Evolutionary conservation across 2,797 vertebrate genomes (phyloP), one percentile per base, ranked within the genome.

Genomic region (Pseudochirops corinnae): DNA sequence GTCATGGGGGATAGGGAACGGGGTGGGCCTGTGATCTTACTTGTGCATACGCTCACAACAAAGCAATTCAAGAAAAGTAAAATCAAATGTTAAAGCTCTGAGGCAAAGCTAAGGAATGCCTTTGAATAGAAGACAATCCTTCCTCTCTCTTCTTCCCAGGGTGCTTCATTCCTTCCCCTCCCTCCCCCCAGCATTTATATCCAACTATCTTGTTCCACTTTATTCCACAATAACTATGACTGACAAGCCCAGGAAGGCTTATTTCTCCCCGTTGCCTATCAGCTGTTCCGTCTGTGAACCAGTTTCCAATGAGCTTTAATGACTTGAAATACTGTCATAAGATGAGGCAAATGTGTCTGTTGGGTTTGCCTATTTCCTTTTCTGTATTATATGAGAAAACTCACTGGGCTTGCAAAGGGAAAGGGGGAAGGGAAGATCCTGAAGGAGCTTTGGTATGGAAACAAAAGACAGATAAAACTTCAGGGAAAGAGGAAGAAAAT

Each of bases 241-340:
- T 95, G 96, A 96, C 94, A 90, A 57, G 91, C 39, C 1, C 5
- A 33, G 31, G 60, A 33, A 91, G n/a, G 46, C 29, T 39, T 56
- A 50, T n/a, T 39, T 82, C 92, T 74, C 93, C 56, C 50, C 18
- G 53, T 9, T 91, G 60, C 87, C 60, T 55, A 55, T 93, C 39
- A 58, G 3, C 33, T 2, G 3, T 67, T 93, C 56, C 82, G 92
- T 91, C 56, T 1, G 13, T 87, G 90, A 93, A 55, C 95, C 21
- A 21, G 31, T 50, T 94, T 94, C 67, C 67, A 57, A 10, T 56
- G 91, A 95, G 87, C 57, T 92, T 33, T 58, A 87, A 10, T 53
- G 93, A 55, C 94, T 91, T 95, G 92, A 97, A 93, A 14, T 21
- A 3, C 91, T 94, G 92, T 91, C 93, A 92, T 2, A 82, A 24